Percentiles rank a stretch among this genome's conserved stretches.
These are phyloP conservation scores for Zoanthus sansibaricus DNA, from an alignment of 92 coral and sea anemone species.

Conservation along the genomic window DNA sequence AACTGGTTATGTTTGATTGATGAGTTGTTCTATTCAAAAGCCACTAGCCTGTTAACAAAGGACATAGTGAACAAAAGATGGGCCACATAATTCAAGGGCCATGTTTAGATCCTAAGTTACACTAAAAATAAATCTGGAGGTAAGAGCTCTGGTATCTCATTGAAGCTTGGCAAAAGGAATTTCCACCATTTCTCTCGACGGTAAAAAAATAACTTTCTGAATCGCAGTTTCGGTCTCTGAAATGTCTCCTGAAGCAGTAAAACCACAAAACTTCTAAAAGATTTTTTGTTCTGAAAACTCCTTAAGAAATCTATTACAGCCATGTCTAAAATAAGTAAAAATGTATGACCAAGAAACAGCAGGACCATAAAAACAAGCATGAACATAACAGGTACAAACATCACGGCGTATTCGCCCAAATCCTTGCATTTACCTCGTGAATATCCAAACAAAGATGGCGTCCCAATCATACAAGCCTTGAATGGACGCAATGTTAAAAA, in stretches of 20 bases:
- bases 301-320: slow-evolving; percentile 91
- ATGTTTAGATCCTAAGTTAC: slow-evolving; percentile 6
- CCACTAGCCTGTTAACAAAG: background rate
- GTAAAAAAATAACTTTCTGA: slow-evolving; percentile 70
- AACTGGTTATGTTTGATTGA: too few species aligned
- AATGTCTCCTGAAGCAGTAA: slow-evolving; percentile 65
- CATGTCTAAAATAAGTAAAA: slow-evolving; percentile 75
- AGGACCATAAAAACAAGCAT: slow-evolving; percentile 73
- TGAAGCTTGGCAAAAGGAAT: slow-evolving; percentile 81
- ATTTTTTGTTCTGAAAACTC: slow-evolving; percentile 66
- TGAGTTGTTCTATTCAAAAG: too few species aligned
- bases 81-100: background rate
- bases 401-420: slow-evolving; percentile 92
- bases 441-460: slow-evolving; percentile 46
- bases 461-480: slow-evolving; percentile 79
- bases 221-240: slow-evolving; percentile 67
- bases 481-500: slow-evolving; percentile 83
- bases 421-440: slow-evolving; percentile 68
- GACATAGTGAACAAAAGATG: background rate
- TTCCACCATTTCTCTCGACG: slow-evolving; percentile 80
- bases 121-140: slow-evolving; percentile 75
- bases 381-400: slow-evolving; percentile 87
- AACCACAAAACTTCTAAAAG: slow-evolving; percentile 47
- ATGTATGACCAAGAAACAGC: slow-evolving; percentile 75
- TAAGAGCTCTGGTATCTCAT: slow-evolving; percentile 70